Conservation (phyloP, 2,113 vertebrate species). For the Neogobius melanostomus region DNA sequence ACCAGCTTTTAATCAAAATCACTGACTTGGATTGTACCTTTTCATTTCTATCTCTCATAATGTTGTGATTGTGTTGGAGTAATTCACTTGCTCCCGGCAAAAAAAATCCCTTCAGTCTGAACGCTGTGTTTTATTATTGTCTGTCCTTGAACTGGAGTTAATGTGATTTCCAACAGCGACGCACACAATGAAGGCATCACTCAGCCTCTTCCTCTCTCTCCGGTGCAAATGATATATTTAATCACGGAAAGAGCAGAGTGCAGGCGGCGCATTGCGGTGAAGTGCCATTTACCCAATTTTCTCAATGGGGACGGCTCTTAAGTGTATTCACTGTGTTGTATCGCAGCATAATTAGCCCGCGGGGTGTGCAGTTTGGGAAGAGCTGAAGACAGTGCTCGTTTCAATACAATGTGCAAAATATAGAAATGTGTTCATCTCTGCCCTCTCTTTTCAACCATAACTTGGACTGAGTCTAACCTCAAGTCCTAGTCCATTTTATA, state of each 20-base stretch:
- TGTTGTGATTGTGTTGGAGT: neutral
- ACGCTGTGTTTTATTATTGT: neutral
- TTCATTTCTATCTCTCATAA: neutral
- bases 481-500: too few species aligned
- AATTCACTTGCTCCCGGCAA: neutral
- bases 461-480: too few species aligned
- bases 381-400: neutral
- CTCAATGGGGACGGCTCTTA: neutral
- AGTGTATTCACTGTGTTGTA: neutral
- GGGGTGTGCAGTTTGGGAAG: neutral
- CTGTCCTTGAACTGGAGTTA: constrained; percentile 17
- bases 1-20: too few species aligned
- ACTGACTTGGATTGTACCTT: neutral
- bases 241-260: constrained; percentile 14
- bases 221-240: constrained; percentile 15
- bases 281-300: constrained; percentile 2
- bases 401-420: neutral
- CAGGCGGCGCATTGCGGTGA: neutral
- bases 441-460: too few species aligned
- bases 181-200: constrained; percentile 9
- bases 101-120: neutral
- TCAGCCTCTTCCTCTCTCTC: constrained; percentile 16
- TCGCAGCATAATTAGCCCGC: neutral
- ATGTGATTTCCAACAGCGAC: constrained; percentile 22
- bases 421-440: too few species aligned